phyloP scores from a whole-genome alignment of 2,113 vertebrate genomes.

The Cheilinus undulatus region DNA sequence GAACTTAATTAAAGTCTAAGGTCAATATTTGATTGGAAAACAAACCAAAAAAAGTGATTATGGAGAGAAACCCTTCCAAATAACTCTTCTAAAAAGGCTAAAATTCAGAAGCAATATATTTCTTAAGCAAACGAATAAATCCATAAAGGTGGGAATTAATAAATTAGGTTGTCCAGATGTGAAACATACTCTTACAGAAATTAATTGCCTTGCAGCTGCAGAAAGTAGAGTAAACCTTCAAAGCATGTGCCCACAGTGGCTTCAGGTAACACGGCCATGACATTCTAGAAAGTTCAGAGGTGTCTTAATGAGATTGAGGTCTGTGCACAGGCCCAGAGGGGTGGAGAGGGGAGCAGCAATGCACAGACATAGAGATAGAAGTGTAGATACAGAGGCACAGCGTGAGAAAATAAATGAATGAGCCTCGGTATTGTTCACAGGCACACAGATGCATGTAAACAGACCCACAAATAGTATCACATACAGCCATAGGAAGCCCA shows the following conservation, averaged over 20 bases:
- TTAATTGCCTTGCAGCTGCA: constrained; percentile 33
- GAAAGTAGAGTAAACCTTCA: constrained; percentile 30
- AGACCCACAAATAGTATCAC: constrained; percentile 20
- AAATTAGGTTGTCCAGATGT: constrained; percentile 25
- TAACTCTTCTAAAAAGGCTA: neutral
- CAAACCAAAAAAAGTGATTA: too few relatives aligned
- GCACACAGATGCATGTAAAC: neutral
- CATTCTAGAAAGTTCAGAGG: constrained; percentile 75
- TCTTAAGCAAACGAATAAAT: neutral
- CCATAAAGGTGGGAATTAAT: neutral
- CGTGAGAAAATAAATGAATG: constrained; percentile 44
- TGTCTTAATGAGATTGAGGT: constrained; percentile 70
- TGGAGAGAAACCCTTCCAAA: neutral
- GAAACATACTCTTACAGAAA: constrained; percentile 35
- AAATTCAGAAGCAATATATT: neutral
- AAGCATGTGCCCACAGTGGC: constrained; percentile 2
- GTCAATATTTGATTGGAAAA: too few relatives aligned
- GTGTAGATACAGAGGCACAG: constrained; percentile 21
- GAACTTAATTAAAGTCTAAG: too few relatives aligned
- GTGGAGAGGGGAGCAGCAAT: neutral
- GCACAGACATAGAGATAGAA: constrained; percentile 15
- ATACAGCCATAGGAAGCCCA: constrained; percentile 54
- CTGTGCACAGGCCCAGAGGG: constrained; percentile 1
- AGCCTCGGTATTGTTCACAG: constrained; percentile 20
- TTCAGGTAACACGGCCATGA: constrained; percentile 63